Evolutionary conservation across 2,888 invertebrate genomes (phyloP), one percentile per base, ranked within the genome.

Genomic region (Erebia epiphron): DNA sequence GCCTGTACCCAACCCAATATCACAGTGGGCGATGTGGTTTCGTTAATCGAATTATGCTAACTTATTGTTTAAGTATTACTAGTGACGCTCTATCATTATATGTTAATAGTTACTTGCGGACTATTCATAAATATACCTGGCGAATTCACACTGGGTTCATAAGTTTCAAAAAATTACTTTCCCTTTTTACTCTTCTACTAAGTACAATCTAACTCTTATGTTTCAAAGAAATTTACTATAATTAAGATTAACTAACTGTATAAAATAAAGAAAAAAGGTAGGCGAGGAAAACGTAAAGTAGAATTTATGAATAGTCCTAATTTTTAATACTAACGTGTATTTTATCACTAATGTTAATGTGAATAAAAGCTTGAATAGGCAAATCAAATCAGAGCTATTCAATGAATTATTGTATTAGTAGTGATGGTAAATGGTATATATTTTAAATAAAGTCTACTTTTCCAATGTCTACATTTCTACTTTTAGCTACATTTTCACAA

Each of bases 1-100:
- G 84, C 79, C 68, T 80, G 74, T 75, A 77, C 83, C 82, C 91
- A 79, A 85, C 86, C 91, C 90, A 84, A 85, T 92, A 92, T 92
- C 92, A 92, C 92, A 92, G 92, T 83, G 88, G 87, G 90, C 85
- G 92, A 92, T 92, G 92, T 92, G 90, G 90, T 73, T 74, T 75
- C 67, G 71, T 71, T 73, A 70, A 70, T 69, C 75, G 73, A 76
- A 77, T 76, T 79, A 68, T 54, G 50, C 75, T 79, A 79, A 73
- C 49, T 69, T 74, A 77, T 52, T 74, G 76, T 75, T 67, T 62
- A 77, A 76, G 11, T 69, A 71, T 73, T 69, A 72, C 26, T 63
- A 54, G 60, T 62, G 13, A 50, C 46, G 46, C n/a, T 58, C 35
- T 69, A n/a, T n/a, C n/a, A n/a, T n/a, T n/a, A n/a, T n/a, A n/a